Conservation (phyloP, 2,113 vertebrate genomes). For the Pygoscelis antarcticus region DNA sequence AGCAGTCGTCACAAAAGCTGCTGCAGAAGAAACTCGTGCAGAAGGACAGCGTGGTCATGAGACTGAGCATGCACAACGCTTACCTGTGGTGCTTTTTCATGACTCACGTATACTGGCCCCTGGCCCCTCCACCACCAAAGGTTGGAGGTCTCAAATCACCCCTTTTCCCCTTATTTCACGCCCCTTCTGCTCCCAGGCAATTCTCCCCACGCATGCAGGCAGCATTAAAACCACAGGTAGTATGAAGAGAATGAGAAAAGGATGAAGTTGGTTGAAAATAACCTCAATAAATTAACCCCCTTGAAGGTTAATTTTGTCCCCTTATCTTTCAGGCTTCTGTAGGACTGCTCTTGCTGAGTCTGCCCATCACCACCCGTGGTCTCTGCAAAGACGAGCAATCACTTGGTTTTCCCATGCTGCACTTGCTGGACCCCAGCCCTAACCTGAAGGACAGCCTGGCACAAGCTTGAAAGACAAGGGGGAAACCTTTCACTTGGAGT, state of each 20-base stretch:
- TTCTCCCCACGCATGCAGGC: neutral
- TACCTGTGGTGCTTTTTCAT: fast-evolving
- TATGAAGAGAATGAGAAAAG: neutral
- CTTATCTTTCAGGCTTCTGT: neutral
- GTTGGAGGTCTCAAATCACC: neutral
- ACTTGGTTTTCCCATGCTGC: neutral
- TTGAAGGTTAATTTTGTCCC: neutral
- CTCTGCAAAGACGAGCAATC: neutral
- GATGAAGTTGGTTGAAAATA: neutral
- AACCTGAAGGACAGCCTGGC: neutral
- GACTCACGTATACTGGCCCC: no score
- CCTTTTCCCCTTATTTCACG: neutral
- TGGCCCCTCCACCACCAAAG: neutral
- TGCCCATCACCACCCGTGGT: fast-evolving
- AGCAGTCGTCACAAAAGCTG: fast-evolving
- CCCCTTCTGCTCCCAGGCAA: neutral
- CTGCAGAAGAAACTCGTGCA: fast-evolving
- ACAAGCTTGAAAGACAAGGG: neutral
- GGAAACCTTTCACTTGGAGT: neutral
- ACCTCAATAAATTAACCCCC: neutral
- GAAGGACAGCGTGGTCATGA: fast-evolving
- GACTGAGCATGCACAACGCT: fast-evolving
- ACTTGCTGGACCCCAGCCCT: neutral
- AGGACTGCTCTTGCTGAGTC: fast-evolving
- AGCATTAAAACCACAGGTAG: neutral